These are phyloP conservation scores for Ispidina picta DNA, from an alignment of 2,797 vertebrate genomes.

Conservation along the genomic window DNA sequence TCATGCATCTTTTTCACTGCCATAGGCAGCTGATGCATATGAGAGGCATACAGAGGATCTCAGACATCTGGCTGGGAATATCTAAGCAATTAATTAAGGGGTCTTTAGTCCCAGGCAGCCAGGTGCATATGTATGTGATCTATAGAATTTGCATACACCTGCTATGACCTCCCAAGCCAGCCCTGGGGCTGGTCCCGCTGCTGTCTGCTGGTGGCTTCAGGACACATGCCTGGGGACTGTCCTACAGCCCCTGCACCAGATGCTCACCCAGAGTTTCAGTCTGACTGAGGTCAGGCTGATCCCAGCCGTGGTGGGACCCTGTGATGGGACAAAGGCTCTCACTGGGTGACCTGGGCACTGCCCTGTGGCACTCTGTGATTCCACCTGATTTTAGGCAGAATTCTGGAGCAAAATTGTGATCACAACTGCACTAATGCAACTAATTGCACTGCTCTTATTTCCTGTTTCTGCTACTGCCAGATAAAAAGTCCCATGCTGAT, in stretches of 20 bases:
- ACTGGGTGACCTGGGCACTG: too few relatives aligned
- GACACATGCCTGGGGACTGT: not conserved
- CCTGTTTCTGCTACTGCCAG: not conserved
- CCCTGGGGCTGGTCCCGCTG: not conserved
- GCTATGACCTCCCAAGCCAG: not conserved
- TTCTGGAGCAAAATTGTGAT: not conserved
- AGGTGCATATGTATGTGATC: not conserved
- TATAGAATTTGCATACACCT: not conserved
- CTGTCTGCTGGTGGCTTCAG: not conserved
- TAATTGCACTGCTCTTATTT: not conserved
- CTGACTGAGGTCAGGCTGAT: too few relatives aligned
- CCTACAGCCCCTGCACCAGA: fast-evolving
- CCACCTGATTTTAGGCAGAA: not conserved
- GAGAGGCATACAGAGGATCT: too few relatives aligned
- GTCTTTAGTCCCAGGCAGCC: too few relatives aligned
- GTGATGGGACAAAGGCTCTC: not conserved
- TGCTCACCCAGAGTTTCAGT: too few relatives aligned
- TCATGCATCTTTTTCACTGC: too few relatives aligned
- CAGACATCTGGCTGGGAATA: too few relatives aligned
- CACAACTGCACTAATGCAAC: not conserved
- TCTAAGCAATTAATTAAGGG: too few relatives aligned
- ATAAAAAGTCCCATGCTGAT: not conserved
- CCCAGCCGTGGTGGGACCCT: not conserved
- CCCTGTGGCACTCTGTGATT: too few relatives aligned
- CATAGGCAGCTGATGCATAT: too few relatives aligned